phyloP scores from a whole-genome alignment of 64 coral and sea anemone genomes.

The Trachythela sp. region DNA sequence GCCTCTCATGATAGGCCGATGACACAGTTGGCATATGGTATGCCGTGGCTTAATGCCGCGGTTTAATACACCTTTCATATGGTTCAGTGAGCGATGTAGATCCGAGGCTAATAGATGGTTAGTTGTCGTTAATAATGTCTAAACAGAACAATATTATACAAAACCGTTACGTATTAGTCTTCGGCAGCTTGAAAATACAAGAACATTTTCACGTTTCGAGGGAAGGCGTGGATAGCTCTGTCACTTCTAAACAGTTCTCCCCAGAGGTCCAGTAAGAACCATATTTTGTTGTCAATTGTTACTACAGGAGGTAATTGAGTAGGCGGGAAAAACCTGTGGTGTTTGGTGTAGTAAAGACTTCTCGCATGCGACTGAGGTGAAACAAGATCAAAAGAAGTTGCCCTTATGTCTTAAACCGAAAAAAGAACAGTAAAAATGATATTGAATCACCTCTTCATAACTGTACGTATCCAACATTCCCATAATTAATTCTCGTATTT shows the following conservation, averaged over 20 bases:
- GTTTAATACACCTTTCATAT: slow-evolving; percentile 54
- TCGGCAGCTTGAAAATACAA: neutral
- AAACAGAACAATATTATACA: neutral
- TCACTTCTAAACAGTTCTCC: too few relatives aligned
- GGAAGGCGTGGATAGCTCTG: too few relatives aligned
- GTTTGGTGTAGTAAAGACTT: neutral
- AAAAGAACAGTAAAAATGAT: too few relatives aligned
- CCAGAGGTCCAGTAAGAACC: too few relatives aligned
- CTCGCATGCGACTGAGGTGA: neutral
- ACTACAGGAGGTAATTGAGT: too few relatives aligned
- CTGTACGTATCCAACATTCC: slow-evolving; percentile 95
- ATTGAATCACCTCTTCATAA: slow-evolving; percentile 66
- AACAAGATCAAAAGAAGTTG: too few relatives aligned
- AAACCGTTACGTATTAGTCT: neutral
- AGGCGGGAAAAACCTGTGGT: too few relatives aligned
- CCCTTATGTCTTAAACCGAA: too few relatives aligned
- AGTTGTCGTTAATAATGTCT: slow-evolving; percentile 88
- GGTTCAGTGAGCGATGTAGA: slow-evolving; percentile 71
- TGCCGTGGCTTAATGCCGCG: slow-evolving; percentile 47
- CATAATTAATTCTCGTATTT: slow-evolving; percentile 94
- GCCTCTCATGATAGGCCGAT: slow-evolving; percentile 37
- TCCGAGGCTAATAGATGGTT: slow-evolving; percentile 72
- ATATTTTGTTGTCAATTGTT: too few relatives aligned
- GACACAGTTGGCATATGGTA: slow-evolving; percentile 59
- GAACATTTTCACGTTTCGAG: too few relatives aligned